Evolutionary conservation across 2,888 invertebrate species (phyloP).

Genomic region (Brenthis daphne): DNA sequence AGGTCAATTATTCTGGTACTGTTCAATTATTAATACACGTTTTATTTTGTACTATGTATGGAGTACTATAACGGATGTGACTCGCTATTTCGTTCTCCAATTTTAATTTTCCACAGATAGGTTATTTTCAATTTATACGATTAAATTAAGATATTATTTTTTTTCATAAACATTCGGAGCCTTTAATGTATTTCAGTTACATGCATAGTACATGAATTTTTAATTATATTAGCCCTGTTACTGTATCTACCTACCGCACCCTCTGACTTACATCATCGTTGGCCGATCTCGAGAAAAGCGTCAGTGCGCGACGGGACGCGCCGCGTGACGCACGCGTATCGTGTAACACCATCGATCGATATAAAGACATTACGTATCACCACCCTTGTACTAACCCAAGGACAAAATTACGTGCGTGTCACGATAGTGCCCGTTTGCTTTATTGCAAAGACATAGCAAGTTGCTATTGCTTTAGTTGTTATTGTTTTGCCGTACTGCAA

Average conservation of each 20-base stretch:
- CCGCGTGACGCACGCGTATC: slow-evolving; percentile 55
- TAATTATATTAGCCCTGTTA: slow-evolving; percentile 11
- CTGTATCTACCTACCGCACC: slow-evolving; percentile 21
- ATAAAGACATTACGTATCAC: slow-evolving; percentile 28
- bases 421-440: neutral
- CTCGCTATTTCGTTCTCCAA: too few relatives aligned
- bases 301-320: slow-evolving; percentile 69
- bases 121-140: too few relatives aligned
- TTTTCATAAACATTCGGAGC: neutral
- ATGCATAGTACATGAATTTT: neutral
- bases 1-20: too few relatives aligned
- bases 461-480: slow-evolving; percentile 3
- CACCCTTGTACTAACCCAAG: slow-evolving; percentile 26
- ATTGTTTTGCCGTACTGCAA: slow-evolving; percentile 12
- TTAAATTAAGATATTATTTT: too few relatives aligned
- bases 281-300: slow-evolving; percentile 41
- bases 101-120: too few relatives aligned
- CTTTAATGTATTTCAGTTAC: neutral
- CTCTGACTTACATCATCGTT: slow-evolving; percentile 33
- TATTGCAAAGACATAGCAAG: neutral
- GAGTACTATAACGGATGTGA: too few relatives aligned
- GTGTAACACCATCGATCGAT: slow-evolving; percentile 43
- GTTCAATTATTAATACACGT: too few relatives aligned
- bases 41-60: too few relatives aligned
- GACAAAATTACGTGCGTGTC: slow-evolving; percentile 44